A percentile compares a stretch with the other conserved stretches of the same genome.
Conservation (phyloP, 2,113 vertebrate genomes). For the Dunckerocampus dactyliophorus region DNA sequence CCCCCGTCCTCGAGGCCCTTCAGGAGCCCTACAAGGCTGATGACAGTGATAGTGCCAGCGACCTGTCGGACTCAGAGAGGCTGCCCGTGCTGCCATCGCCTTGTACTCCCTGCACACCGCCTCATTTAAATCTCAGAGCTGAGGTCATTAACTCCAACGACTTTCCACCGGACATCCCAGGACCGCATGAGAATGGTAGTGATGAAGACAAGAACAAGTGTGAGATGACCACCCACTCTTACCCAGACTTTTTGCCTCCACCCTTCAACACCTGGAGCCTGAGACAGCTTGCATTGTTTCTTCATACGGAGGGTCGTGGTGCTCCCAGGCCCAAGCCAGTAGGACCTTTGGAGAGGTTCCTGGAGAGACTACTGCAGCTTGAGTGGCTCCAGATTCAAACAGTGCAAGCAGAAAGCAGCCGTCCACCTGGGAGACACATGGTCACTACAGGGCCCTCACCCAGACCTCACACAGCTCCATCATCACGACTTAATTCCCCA, state of each 20-base stretch:
- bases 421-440: constrained; percentile 46
- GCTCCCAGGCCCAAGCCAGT: constrained; percentile 72
- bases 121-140: constrained; percentile 86
- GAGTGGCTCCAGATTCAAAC: constrained; percentile 92
- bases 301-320: constrained; percentile 72
- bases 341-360: constrained; percentile 79
- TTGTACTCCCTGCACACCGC: constrained; percentile 84
- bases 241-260: constrained; percentile 87
- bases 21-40: constrained; percentile 71
- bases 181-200: constrained; percentile 47
- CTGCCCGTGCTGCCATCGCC: constrained; percentile 83
- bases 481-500: constrained; percentile 72
- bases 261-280: constrained; percentile 91
- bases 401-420: constrained; percentile 76
- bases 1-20: constrained; percentile 54
- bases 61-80: constrained; percentile 91
- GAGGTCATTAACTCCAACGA: constrained; percentile 81
- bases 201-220: constrained; percentile 52
- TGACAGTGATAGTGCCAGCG: constrained; percentile 89
- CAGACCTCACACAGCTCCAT: constrained; percentile 75
- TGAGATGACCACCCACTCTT: constrained; percentile 65
- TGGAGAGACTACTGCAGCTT: constrained; percentile 84
- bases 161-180: constrained; percentile 70
- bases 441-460: constrained; percentile 46
- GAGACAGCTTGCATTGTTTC: constrained; percentile 77